A percentile compares a stretch with the other conserved stretches of the same genome.
Evolutionary conservation across 2,797 vertebrate genomes (phyloP).

Genomic region (Falco rusticolus): DNA sequence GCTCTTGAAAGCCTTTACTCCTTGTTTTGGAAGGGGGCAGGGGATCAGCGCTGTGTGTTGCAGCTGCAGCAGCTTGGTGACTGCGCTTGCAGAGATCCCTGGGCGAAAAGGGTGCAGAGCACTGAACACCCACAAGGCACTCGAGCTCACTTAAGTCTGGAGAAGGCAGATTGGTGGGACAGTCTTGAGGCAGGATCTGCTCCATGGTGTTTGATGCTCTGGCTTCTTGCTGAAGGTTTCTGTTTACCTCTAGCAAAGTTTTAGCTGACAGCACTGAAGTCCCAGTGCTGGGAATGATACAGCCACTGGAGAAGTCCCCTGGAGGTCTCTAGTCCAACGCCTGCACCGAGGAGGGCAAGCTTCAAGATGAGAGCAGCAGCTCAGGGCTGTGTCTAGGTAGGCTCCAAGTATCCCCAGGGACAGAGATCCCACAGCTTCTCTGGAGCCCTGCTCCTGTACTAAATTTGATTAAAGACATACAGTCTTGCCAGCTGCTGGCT

Average conservation of each 20-base stretch:
- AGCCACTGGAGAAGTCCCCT: neutral
- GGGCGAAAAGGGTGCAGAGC: neutral
- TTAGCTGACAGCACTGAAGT: neutral
- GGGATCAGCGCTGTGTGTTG: accelerated
- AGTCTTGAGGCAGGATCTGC: neutral
- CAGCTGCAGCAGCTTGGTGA: neutral
- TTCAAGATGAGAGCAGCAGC: neutral
- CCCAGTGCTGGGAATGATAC: neutral
- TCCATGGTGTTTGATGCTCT: neutral
- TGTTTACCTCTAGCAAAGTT: neutral
- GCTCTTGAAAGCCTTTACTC: neutral
- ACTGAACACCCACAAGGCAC: no score
- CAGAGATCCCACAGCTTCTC: neutral
- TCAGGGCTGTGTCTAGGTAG: neutral
- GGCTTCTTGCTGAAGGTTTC: neutral
- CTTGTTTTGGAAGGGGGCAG: neutral
- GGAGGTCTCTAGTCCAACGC: neutral
- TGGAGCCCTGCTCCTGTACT: neutral
- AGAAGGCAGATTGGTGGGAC: neutral
- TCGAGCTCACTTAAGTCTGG: neutral
- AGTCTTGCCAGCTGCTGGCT: neutral
- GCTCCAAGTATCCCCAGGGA: neutral
- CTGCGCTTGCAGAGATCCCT: neutral
- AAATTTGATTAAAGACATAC: neutral
- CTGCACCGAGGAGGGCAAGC: neutral